Evolutionary conservation across 2,888 invertebrate genomes (phyloP), one percentile per base, ranked within the genome.

Genomic region (Mythimna pallens): DNA sequence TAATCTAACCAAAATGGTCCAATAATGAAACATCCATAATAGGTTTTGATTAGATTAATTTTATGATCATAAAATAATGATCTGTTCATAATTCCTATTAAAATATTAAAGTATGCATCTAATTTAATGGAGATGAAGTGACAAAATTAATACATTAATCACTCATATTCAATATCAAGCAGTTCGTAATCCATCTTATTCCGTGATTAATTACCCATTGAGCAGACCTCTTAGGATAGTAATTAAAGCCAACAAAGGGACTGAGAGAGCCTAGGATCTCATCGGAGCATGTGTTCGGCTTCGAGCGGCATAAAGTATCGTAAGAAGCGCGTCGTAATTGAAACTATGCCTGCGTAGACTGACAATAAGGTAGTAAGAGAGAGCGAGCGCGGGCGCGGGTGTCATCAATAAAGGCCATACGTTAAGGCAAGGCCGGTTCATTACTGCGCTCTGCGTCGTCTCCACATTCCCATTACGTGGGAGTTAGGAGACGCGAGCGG

Each of bases 371-470:
- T 89, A 91, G 90, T 90, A 89, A 90, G 89, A 84, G 88, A 88
- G 34, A 20, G 58, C 34, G 58, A 10, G 58, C 7, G 58, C 58
- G 58, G 59, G 30, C 36, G 59, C 59, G 59, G 61, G 40, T 88
- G 88, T 93, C 94, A 95, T 95, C 95, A 95, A 95, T 95, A 95
- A 94, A 93, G 93, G 92, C 93, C 93, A 93, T 94, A 94, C 92
- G 92, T 94, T 94, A 94, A 89, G 91, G 90, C 92, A 2, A 92
- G 93, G 91, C 94, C 91, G 91, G 94, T 95, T 95, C 95, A 95
- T 96, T 95, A 95, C 93, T 86, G 92, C 86, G 90, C 89, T 88
- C 86, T 89, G 91, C 90, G 87, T 90, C 91, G 92, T 93, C 94
- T 94, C 94, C 93, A 90, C 93, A 91, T 94, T 88, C 93, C 94